phyloP scores from a whole-genome alignment of 1,140 invertebrate species.

The Globodera rostochiensis region DNA sequence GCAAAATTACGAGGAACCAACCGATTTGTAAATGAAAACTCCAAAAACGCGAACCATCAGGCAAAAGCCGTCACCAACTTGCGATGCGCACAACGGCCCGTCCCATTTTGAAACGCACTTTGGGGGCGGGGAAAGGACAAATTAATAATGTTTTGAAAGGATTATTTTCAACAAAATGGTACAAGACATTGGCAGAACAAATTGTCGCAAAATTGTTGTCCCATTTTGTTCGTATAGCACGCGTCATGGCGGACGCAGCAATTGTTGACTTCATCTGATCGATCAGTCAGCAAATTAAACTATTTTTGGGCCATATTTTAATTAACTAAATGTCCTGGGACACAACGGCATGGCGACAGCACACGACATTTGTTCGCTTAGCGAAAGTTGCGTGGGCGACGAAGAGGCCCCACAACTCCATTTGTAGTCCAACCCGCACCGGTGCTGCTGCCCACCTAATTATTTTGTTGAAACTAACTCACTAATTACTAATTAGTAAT shows the following conservation, averaged over 20 bases:
- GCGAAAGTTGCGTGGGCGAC: background rate
- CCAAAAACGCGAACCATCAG: slow-evolving; percentile 9
- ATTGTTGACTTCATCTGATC: slow-evolving; percentile 7
- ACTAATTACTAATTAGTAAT: too few relatives aligned
- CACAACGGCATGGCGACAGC: background rate
- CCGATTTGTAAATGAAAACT: slow-evolving; percentile 2
- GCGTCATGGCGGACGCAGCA: slow-evolving; percentile 8
- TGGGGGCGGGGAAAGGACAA: too few relatives aligned
- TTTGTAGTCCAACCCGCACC: slow-evolving; percentile 22
- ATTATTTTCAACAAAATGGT: background rate
- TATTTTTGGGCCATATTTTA: background rate
- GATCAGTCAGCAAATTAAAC: background rate
- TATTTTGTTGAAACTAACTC: too few relatives aligned
- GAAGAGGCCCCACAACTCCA: slow-evolving; percentile 7
- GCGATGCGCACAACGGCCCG: background rate
- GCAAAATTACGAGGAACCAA: background rate
- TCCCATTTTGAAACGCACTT: slow-evolving; percentile 9
- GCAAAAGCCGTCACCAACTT: background rate
- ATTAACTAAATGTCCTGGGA: slow-evolving; percentile 16
- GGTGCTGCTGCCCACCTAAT: background rate
- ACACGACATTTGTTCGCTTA: slow-evolving; percentile 9
- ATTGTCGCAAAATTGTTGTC: background rate
- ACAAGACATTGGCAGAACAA: slow-evolving; percentile 13
- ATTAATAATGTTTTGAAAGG: too few relatives aligned
- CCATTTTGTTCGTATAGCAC: slow-evolving; percentile 4